These are phyloP conservation scores for Patella caerulea DNA, from an alignment of 2,888 invertebrate genomes.

Conservation along the genomic window DNA sequence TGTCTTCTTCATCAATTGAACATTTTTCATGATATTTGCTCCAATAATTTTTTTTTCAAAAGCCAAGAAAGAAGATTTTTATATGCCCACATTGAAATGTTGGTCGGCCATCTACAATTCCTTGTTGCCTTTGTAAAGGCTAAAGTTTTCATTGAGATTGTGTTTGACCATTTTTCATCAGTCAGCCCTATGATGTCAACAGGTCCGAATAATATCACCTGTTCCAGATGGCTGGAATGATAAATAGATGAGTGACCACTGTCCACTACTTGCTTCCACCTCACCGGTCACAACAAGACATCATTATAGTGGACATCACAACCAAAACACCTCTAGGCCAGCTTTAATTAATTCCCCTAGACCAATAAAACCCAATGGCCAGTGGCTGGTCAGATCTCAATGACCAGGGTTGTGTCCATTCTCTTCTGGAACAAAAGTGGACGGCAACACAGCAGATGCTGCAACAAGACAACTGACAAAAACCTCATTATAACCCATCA, in stretches of 20 bases:
- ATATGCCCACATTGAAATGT: too few species aligned
- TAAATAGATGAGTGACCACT: conserved; percentile 10
- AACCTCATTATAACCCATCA: conserved; percentile 3
- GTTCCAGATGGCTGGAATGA: background rate
- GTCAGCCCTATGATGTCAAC: too few species aligned
- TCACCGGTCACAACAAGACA: conserved; percentile 8
- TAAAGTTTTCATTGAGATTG: too few species aligned
- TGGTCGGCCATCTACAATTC: too few species aligned
- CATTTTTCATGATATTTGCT: too few species aligned
- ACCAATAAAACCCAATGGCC: conserved; percentile 16
- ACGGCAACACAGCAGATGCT: background rate
- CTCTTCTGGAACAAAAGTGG: conserved; percentile 5
- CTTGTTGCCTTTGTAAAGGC: too few species aligned
- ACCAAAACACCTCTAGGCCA: conserved; percentile 29
- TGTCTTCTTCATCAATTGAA: too few species aligned
- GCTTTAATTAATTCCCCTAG: conserved; percentile 25
- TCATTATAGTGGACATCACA: conserved; percentile 6
- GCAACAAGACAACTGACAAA: background rate
- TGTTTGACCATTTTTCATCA: too few species aligned
- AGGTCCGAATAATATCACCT: background rate
- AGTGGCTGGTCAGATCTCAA: background rate
- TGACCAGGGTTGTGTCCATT: background rate
- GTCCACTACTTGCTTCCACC: background rate
- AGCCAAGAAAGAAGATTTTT: too few species aligned
- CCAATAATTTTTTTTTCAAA: too few species aligned